Evolutionary conservation across 2,113 vertebrate species (phyloP), one percentile per base, ranked within the genome.

Genomic region (Hyla sarda): DNA sequence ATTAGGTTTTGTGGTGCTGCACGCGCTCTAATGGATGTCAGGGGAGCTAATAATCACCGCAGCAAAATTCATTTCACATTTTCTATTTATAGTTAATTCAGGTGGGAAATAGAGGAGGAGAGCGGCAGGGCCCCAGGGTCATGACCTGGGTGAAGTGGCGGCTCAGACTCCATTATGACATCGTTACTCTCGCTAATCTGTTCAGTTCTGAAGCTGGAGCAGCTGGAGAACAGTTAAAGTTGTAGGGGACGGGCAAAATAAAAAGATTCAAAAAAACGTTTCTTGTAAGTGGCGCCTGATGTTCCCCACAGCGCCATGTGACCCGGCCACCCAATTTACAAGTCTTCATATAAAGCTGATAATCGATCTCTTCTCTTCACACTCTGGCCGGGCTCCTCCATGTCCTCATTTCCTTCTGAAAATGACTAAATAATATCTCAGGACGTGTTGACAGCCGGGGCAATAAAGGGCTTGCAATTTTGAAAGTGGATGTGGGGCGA

Each of bases 1-100:
- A 80, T 86, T 86, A 86, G 84, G 77, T 86, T 80, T 79, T 86
- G 76, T 32, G 32, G 76, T 71, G 76, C 84, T 72, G 75, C 50
- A 37, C 54, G 62, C 45, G 52, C 75, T 80, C 62, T 86, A 86
- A 86, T 80, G 48, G 84, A 86, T 80, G 84, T 86, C 84, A 80
- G 62, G 84, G 84, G 84, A 84, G 84, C 60, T 72, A 86, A 86
- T 86, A 86, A 86, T 86, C 75, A 86, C 76, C 45, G 75, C 84
- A 32, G 84, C 75, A 80, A 86, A 86, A 86, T 86, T 86, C 84
- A 86, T 86, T 86, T 80, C 76, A 47, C 84, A 80, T 86, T 62
- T 85, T 79, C 84, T 86, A 86, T 86, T 86, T 80, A 80, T 86
- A 86, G 76, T 25, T 32, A 56, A 86, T 86, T 86, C 84, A 80